Conservation (phyloP, 2,888 invertebrate genomes). For the Aricia artaxerxes region DNA sequence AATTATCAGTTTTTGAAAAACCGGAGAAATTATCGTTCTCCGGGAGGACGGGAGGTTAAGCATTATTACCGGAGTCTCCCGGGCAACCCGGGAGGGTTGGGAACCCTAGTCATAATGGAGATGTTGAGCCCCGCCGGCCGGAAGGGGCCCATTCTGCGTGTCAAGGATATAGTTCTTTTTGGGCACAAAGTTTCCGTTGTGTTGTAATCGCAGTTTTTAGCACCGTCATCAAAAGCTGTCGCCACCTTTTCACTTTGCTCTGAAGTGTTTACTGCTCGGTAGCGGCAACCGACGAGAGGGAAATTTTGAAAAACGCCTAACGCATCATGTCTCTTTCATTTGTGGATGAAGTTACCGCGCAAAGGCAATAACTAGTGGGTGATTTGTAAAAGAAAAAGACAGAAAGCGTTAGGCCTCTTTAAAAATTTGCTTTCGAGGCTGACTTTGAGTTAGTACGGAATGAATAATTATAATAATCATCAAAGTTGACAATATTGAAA, state of each 20-base stretch:
- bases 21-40: too few species aligned
- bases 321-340: neutral
- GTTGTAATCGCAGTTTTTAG: neutral
- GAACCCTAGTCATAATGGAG: constrained; percentile 65
- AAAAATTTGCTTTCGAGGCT: neutral
- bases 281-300: neutral
- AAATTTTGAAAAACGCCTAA: neutral
- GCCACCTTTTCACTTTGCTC: neutral
- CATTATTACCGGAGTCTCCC: too few species aligned
- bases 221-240: neutral
- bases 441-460: neutral
- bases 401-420: neutral
- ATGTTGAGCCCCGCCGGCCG: constrained; percentile 63
- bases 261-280: neutral
- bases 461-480: neutral
- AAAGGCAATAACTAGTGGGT: too few species aligned
- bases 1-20: too few species aligned
- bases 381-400: too few species aligned
- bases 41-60: too few species aligned
- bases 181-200: neutral
- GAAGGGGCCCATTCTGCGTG: constrained; percentile 56
- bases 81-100: too few species aligned
- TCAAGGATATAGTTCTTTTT: constrained; percentile 39
- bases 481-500: neutral
- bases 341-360: too few species aligned